Evolutionary conservation across 2,888 invertebrate species (phyloP).

Genomic region (Catocala sponsa): DNA sequence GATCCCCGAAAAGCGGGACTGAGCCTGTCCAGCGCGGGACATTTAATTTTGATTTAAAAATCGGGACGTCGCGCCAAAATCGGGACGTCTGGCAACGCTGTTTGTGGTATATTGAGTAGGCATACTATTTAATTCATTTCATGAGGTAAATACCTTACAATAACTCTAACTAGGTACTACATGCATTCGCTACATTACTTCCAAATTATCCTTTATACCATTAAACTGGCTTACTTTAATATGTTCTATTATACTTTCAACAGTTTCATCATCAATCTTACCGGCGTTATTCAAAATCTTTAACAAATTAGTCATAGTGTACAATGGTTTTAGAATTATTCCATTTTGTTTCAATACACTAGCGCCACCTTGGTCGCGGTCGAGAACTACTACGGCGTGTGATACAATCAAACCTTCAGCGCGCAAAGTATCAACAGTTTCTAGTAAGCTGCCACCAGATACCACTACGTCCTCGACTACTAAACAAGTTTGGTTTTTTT

Average conservation of each 20-base stretch:
- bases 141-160: too few relatives aligned
- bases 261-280: conserved; percentile 87
- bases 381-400: conserved; percentile 96
- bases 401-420: conserved; percentile 90
- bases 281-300: conserved; percentile 89
- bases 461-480: conserved; percentile 98
- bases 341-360: conserved; percentile 91
- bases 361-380: conserved; percentile 97
- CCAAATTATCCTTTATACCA: conserved; percentile 65
- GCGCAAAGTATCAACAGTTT: conserved; percentile 93
- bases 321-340: conserved; percentile 91
- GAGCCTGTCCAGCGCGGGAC: too few relatives aligned
- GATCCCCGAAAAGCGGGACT: too few relatives aligned
- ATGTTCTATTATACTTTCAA: conserved; percentile 73
- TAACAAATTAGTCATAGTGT: conserved; percentile 90
- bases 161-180: too few relatives aligned
- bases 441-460: conserved; percentile 97
- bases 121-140: too few relatives aligned
- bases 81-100: too few relatives aligned
- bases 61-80: too few relatives aligned
- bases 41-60: too few relatives aligned
- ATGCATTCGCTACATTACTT: conserved; percentile 26
- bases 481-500: conserved; percentile 90
- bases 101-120: too few relatives aligned
- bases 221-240: conserved; percentile 78